phyloP scores from a whole-genome alignment of 2,888 invertebrate genomes.

The Drosophila emarginata region DNA sequence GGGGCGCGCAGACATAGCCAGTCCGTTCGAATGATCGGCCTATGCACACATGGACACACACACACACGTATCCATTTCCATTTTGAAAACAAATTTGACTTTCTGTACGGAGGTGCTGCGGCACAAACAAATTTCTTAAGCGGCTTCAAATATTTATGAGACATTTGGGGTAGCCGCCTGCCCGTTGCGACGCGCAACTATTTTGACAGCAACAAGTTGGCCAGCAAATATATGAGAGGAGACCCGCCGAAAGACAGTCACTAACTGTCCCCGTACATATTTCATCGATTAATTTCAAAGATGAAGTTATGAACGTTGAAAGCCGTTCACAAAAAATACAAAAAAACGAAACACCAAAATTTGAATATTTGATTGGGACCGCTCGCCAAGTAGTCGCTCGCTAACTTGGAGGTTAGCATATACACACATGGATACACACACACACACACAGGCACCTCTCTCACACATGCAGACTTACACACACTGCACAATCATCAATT shows the following conservation, averaged over 20 bases:
- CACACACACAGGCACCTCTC: neutral
- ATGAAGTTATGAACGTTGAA: conserved; percentile 75
- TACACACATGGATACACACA: neutral
- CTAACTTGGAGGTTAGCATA: neutral
- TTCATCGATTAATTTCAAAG: conserved; percentile 79
- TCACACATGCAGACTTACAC: conserved; percentile 7
- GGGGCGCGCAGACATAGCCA: neutral
- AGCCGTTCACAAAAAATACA: conserved; percentile 26
- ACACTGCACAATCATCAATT: conserved; percentile 74
- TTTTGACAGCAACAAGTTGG: conserved; percentile 79
- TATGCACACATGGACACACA: conserved; percentile 46
- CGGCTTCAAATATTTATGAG: conserved; percentile 71
- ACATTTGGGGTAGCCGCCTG: conserved; percentile 50
- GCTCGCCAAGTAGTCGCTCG: conserved; percentile 28
- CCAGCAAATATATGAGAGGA: conserved; percentile 63
- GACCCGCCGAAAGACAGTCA: conserved; percentile 27
- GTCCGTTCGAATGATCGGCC: conserved; percentile 21
- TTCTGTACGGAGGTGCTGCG: conserved; percentile 54
- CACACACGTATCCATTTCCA: conserved; percentile 46
- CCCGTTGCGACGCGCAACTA: conserved; percentile 45
- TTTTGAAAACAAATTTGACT: conserved; percentile 56
- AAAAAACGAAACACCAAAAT: conserved; percentile 46
- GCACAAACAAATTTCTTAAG: conserved; percentile 63
- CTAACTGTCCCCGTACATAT: conserved; percentile 71
- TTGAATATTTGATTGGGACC: conserved; percentile 77